Evolutionary conservation across 2,113 vertebrate genomes (phyloP), one percentile per base, ranked within the genome.

Genomic region (Bubo bubo): DNA sequence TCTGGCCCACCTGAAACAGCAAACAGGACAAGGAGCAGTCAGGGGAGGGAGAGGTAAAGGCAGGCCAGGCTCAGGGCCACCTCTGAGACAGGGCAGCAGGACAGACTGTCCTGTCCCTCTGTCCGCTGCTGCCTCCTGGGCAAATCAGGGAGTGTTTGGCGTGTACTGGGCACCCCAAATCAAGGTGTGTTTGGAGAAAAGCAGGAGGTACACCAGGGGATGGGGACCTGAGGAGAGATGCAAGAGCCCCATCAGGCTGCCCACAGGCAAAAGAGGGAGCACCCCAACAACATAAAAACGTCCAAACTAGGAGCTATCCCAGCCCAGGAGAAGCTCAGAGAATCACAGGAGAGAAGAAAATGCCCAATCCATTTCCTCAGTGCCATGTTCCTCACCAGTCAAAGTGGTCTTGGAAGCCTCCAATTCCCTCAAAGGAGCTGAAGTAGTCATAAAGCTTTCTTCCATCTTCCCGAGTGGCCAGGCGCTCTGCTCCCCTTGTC

Each of bases 381-480:
- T 10, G 62, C 41, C 19, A 26, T 28, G 12, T 53, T 70, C 90
- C 98, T 97, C 96, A 99, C 99, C 99, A 99, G 89, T 98, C 98
- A 97, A 98, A 99, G 97, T 99, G 98, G 92, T 99, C 99, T 97
- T 99, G 98, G 88, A 99, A 99, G 70, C 99, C 99, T 28, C 98
- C 98, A 49, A 99, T 95, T 35, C 99, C 99, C 76, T 98, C 93
- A 52, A 97, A 93, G 2, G 98, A 97, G 95, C 98, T 99, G 79
- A 99, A 94, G 94, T 98, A 99, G 60, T 97, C 72, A 56, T 99
- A 99, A 76, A 99, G 80, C 45, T 94, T 95, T 64, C 98, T 95
- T n/a, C 97, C 98, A 15, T 98, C 98, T 2, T 98, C 96, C 2
- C 41, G 68, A 8, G 95, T 96, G 5, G 98, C 96, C 50, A 99